Base-by-base conservation (phyloP, 2,888 invertebrate genomes). In the Xestoiulus laeticollis region DNA sequence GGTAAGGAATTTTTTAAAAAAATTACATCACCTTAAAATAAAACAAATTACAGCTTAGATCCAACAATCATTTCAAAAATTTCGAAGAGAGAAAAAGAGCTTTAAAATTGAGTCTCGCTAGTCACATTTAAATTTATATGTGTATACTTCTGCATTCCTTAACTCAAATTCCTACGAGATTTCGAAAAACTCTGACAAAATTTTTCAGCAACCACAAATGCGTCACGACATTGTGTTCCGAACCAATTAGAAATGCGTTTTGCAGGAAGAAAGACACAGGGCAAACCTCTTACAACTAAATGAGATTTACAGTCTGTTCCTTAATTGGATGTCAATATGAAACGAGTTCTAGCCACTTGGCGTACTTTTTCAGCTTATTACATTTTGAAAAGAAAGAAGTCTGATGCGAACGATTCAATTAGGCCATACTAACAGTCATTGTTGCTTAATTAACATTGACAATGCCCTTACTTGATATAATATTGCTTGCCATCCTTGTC, bases 401-500 rank as follows among this genome's bases (percentile, higher is more conserved):
- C 53, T 53, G 53, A 53, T 53, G 53, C 1, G 53, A 53, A 53
- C 53, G 53, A 53, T 53, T 19, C 19, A 53, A 53, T 53, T 53
- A 53, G 53, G 53, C 53, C 19, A 53, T 53, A 19, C 53, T 53
- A n/a, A 53, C 53, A 53, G 53, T 53, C 19, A 53, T 53, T 53
- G 53, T 19, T 53, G 53, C n/a, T 53, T 53, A 53, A 53, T 53
- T 53, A 53, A 53, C 53, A 53, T 2, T 53, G 53, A 53, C 53
- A 53, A 53, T 53, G 53, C n/a, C 19, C 90, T 89, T 88, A 90
- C 90, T 90, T 90, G 88, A 90, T 89, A 88, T 88, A 96, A 92
- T 96, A 96, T 87, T 95, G 94, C 90, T 95, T 95, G 90, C 95
- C 96, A 89, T 95, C 95, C 91, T 94, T 94, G 92, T 98, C 97